Base-by-base conservation (phyloP, 2,888 invertebrate species). In the Thysanoteuthis rhombus region DNA sequence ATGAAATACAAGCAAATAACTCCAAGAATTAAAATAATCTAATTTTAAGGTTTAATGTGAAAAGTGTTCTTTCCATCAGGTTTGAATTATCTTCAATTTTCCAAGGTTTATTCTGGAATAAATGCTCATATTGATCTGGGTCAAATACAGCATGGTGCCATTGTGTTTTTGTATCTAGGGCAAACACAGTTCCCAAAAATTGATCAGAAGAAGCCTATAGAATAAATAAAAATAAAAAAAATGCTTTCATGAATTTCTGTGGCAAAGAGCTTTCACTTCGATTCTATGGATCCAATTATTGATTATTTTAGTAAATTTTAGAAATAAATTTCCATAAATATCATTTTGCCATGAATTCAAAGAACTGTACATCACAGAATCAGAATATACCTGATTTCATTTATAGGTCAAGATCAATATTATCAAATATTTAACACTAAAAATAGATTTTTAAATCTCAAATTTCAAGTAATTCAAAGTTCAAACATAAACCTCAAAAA, bases 91-190 rank as follows among this genome's bases (percentile, higher is more conserved):
- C 75, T 75, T n/a, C 12, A 16, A 75, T 75, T 75, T 75, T 36
- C 12, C n/a, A 75, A n/a, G 36, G n/a, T 19, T 36, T n/a, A 36
- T 36, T n/a, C 75, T n/a, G n/a, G 22, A 52, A 52, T 75, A n/a
- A 36, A 75, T 75, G 75, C 75, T 10, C n/a, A n/a, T n/a, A 75
- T 75, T 75, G 75, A 75, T 75, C 75, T 75, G 75, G 75, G 75
- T 75, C 75, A 75, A 75, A 75, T 75, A 36, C 75, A 75, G 75
- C 75, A 75, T 75, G 75, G 75, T 75, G 75, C 75, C 75, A 75
- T 75, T 75, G 75, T 75, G 75, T n/a, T 75, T 75, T 75, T 75
- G n/a, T 75, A 75, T 75, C 75, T 75, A 75, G 75, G 75, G n/a
- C 75, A 75, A 75, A 75, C 52, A 47, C 47, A 47, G 47, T 47